These are phyloP conservation scores for Cephus pulcher DNA, from an alignment of 2,888 invertebrate genomes.

Conservation along the genomic window DNA sequence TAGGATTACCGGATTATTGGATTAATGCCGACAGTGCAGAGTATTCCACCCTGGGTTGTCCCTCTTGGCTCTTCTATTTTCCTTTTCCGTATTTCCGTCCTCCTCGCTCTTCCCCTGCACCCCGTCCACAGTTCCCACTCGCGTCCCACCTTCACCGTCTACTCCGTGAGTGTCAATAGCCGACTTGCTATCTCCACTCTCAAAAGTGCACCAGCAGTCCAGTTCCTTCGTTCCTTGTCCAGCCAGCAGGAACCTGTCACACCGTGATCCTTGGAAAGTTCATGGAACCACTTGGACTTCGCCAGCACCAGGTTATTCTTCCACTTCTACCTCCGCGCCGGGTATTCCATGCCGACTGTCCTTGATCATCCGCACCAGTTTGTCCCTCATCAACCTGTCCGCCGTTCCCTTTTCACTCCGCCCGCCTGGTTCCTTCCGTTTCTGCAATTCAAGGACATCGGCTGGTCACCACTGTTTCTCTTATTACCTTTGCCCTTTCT, in stretches of 20 bases:
- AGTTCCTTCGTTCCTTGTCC: not conserved
- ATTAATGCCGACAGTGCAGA: slow-evolving; percentile 9
- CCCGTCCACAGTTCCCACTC: not conserved
- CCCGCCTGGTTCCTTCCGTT: slow-evolving; percentile 32
- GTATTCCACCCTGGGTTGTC: not conserved
- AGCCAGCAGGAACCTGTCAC: not conserved
- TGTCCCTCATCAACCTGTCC: slow-evolving; percentile 11
- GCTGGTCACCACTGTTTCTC: not conserved
- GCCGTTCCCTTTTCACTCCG: slow-evolving; percentile 22
- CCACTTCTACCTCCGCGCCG: not conserved
- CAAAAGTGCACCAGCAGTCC: not conserved
- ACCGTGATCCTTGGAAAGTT: not conserved
- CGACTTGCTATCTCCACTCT: not conserved
- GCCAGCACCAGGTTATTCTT: not conserved
- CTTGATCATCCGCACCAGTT: slow-evolving; percentile 1
- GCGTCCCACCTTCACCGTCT: not conserved
- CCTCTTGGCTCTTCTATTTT: not conserved
- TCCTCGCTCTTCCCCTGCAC: not conserved
- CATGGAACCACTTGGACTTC: not conserved
- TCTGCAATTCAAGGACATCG: slow-evolving; percentile 17
- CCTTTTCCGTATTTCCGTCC: not conserved
- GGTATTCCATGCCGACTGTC: not conserved
- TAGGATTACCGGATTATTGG: slow-evolving; percentile 16
- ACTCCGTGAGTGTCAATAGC: not conserved
- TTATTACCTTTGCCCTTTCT: not conserved